Conservation (phyloP, 1,140 invertebrate genomes). For the Gonatopus flavifemur region DNA sequence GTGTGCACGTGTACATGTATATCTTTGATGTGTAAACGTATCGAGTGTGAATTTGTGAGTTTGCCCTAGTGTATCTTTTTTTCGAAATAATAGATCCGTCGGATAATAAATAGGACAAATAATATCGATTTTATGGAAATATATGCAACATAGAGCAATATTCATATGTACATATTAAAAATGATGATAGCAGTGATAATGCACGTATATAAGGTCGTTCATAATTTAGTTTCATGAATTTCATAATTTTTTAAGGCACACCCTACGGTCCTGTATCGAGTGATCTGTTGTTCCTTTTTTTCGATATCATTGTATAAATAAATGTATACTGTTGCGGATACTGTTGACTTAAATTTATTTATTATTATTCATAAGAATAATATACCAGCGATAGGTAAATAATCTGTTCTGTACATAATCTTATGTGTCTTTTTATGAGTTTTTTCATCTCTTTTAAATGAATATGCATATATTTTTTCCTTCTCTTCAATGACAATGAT, state of each 20-base stretch:
- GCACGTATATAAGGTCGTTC: slow-evolving; percentile 30
- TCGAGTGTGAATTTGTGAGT: slow-evolving; percentile 30
- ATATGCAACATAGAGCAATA: slow-evolving; percentile 33
- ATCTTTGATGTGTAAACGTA: not conserved
- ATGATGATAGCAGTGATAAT: slow-evolving; percentile 27
- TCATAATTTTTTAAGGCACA: slow-evolving; percentile 50
- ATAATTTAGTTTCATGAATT: slow-evolving; percentile 39
- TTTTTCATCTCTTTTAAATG: slow-evolving; percentile 44
- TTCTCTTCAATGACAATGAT: slow-evolving; percentile 53
- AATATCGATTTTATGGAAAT: slow-evolving; percentile 35
- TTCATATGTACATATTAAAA: slow-evolving; percentile 34
- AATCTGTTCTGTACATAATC: slow-evolving; percentile 58
- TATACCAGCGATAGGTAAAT: slow-evolving; percentile 51
- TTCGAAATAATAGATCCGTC: slow-evolving; percentile 28
- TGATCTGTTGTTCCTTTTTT: slow-evolving; percentile 39
- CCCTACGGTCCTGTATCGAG: slow-evolving; percentile 46
- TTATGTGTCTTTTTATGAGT: slow-evolving; percentile 53
- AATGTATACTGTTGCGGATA: slow-evolving; percentile 36
- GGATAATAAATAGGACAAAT: slow-evolving; percentile 49
- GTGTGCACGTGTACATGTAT: not conserved
- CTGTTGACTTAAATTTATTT: slow-evolving; percentile 32
- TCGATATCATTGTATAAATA: slow-evolving; percentile 46
- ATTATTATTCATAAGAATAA: slow-evolving; percentile 44
- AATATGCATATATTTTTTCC: slow-evolving; percentile 48
- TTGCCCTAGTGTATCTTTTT: slow-evolving; percentile 28